Conservation (phyloP, 2,797 vertebrate genomes). For the Sarcoramphus papa region DNA sequence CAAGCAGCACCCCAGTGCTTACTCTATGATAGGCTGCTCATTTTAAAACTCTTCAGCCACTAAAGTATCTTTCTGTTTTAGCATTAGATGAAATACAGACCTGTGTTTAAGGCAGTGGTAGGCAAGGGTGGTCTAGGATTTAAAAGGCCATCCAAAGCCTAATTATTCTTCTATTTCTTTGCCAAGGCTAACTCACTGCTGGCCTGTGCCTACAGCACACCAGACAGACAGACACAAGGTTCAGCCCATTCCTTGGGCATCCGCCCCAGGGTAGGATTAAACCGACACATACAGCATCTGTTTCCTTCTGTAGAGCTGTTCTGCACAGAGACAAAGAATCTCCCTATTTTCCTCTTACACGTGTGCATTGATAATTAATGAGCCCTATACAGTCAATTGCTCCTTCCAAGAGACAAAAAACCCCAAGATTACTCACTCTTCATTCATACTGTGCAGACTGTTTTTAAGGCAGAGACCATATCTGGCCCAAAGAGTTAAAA, state of each 20-base stretch:
- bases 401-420: background rate
- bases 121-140: background rate
- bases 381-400: background rate
- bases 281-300: background rate
- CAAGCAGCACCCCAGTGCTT: background rate
- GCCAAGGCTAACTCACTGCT: background rate
- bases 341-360: background rate
- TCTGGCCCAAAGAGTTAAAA: background rate
- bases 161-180: background rate
- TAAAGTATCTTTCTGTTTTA: accelerated
- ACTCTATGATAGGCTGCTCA: accelerated
- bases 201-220: background rate
- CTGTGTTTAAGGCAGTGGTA: background rate
- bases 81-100: background rate
- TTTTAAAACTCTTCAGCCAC: background rate
- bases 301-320: background rate
- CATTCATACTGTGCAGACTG: background rate
- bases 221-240: background rate
- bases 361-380: background rate
- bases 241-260: background rate
- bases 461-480: background rate
- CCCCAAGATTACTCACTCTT: background rate
- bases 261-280: background rate
- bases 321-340: background rate
- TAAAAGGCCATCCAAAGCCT: background rate